These are phyloP conservation scores for Melanotaenia maccullochi DNA, from an alignment of 2,797 vertebrate genomes.

Conservation along the genomic window DNA sequence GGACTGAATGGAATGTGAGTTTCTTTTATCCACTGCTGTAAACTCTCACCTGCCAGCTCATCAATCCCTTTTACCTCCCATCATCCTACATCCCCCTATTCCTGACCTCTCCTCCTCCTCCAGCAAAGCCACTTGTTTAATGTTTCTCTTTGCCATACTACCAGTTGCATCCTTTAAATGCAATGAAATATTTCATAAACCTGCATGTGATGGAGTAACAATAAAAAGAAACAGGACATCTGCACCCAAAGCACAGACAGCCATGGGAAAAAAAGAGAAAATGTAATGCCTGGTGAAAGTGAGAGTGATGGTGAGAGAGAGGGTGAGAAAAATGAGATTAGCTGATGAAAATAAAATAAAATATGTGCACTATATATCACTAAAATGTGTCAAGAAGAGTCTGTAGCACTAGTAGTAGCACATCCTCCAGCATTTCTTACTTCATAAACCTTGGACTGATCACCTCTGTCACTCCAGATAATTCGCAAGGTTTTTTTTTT, in stretches of 20 bases:
- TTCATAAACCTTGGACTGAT: not conserved
- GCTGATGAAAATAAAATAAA: conserved; percentile 25
- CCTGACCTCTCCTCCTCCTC: not conserved
- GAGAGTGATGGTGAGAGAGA: conserved; percentile 36
- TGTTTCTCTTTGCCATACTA: conserved; percentile 37
- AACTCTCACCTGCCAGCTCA: conserved; percentile 63
- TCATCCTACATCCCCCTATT: conserved; percentile 22
- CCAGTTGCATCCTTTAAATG: conserved; percentile 46
- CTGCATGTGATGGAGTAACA: conserved; percentile 31
- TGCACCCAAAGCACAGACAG: conserved; percentile 20
- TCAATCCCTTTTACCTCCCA: conserved; percentile 36
- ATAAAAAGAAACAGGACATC: conserved; percentile 40
- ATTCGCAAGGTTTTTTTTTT: not conserved
- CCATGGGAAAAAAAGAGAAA: conserved; percentile 13
- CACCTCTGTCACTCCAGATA: not conserved
- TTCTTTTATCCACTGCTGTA: conserved; percentile 46
- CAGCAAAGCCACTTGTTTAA: conserved; percentile 40
- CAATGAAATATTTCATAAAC: conserved; percentile 43
- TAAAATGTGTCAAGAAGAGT: conserved; percentile 7
- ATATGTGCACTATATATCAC: conserved; percentile 9
- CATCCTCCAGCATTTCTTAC: conserved; percentile 14
- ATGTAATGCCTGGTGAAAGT: conserved; percentile 19
- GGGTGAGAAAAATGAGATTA: conserved; percentile 41
- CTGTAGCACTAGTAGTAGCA: conserved; percentile 2
- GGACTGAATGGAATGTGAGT: conserved; percentile 65